A percentile compares a stretch with the other conserved stretches of the same genome.
Evolutionary conservation across 2,113 vertebrate species (phyloP).

Genomic region (Ptyas mucosa): DNA sequence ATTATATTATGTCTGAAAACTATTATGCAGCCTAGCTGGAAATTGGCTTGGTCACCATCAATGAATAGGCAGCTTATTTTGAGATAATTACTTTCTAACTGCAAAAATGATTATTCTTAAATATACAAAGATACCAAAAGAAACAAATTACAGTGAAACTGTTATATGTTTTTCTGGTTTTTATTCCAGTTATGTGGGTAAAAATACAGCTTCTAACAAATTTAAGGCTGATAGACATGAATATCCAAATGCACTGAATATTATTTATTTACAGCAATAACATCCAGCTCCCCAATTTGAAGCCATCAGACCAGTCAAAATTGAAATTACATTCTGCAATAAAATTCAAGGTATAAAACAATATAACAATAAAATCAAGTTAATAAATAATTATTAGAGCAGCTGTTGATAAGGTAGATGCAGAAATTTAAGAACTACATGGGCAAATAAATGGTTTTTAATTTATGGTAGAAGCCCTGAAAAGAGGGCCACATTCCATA

Average conservation of each 20-base stretch:
- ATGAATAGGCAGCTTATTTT: constrained; percentile 52
- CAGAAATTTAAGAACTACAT: background rate
- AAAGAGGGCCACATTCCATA: background rate
- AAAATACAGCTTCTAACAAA: background rate
- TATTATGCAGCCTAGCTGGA: constrained; percentile 46
- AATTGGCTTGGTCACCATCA: constrained; percentile 50
- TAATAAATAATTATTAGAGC: background rate
- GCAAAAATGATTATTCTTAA: constrained; percentile 49
- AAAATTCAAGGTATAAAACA: background rate
- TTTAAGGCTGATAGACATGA: background rate
- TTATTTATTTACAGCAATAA: background rate
- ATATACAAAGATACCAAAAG: constrained; percentile 28
- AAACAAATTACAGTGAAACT: constrained; percentile 9
- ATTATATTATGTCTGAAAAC: constrained; percentile 49
- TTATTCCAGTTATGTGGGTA: background rate
- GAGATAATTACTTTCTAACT: constrained; percentile 53
- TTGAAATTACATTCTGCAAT: background rate
- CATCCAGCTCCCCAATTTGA: background rate
- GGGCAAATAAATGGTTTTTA: background rate
- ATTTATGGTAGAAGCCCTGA: background rate
- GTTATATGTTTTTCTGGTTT: background rate
- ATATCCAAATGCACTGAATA: background rate
- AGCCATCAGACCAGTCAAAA: background rate
- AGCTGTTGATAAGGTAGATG: background rate
- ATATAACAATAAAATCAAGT: background rate